phyloP scores from a whole-genome alignment of 2,113 vertebrate species.

The Halichoeres trimaculatus region DNA sequence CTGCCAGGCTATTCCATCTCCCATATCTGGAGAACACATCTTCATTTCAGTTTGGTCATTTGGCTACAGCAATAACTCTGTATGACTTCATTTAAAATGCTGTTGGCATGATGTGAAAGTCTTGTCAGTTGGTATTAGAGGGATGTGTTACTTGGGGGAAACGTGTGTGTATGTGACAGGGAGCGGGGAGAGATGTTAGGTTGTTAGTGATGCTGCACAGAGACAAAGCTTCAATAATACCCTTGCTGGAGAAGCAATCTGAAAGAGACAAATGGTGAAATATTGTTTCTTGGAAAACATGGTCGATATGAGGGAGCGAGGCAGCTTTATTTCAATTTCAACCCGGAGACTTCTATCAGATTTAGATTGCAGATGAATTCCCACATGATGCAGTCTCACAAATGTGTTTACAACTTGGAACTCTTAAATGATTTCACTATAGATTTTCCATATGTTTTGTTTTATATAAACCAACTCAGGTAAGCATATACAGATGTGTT shows the following conservation, averaged over 20 bases:
- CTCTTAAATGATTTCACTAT: not conserved
- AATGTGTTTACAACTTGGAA: slow-evolving; percentile 17
- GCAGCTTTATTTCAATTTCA: slow-evolving; percentile 44
- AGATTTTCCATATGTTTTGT: slow-evolving; percentile 21
- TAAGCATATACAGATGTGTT: not conserved
- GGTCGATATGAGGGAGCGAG: slow-evolving; percentile 18
- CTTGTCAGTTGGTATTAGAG: slow-evolving; percentile 67
- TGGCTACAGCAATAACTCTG: slow-evolving; percentile 60
- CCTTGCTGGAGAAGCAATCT: slow-evolving; percentile 58
- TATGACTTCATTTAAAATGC: slow-evolving; percentile 68
- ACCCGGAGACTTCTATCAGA: slow-evolving; percentile 15
- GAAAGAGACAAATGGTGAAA: slow-evolving; percentile 45
- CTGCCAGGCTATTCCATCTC: slow-evolving; percentile 13
- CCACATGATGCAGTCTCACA: slow-evolving; percentile 2
- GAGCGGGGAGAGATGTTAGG: not conserved
- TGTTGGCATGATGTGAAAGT: slow-evolving; percentile 49
- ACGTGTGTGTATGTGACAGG: not conserved
- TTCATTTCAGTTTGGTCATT: slow-evolving; percentile 62
- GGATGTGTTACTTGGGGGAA: slow-evolving; percentile 43
- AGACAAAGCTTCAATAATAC: slow-evolving; percentile 60
- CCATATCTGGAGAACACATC: slow-evolving; percentile 63
- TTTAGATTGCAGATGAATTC: slow-evolving; percentile 36
- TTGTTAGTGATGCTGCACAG: slow-evolving; percentile 44
- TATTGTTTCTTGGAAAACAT: slow-evolving; percentile 50
- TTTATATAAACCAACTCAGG: not conserved